Evolutionary conservation across 2,113 vertebrate species (phyloP).

Genomic region (Morone saxatilis): DNA sequence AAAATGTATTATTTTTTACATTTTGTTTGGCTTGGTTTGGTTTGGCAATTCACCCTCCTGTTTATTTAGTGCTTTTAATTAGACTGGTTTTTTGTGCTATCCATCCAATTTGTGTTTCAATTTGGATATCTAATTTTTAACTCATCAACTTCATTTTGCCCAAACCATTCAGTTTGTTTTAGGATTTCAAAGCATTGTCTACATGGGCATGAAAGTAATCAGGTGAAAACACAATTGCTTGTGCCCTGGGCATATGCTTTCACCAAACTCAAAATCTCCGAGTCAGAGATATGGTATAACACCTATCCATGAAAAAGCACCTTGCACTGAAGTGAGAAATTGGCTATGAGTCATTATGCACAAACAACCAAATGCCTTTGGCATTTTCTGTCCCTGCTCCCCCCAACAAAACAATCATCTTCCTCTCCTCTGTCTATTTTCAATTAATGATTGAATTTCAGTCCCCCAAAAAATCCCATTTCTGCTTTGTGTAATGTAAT

Average conservation of each 20-base stretch:
- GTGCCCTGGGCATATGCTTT: conserved; percentile 69
- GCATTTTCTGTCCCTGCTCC: conserved; percentile 79
- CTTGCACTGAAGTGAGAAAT: conserved; percentile 81
- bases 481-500: conserved; percentile 80
- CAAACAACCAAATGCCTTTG: conserved; percentile 78
- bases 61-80: conserved; percentile 22
- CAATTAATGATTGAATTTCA: conserved; percentile 85
- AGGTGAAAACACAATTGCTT: conserved; percentile 74
- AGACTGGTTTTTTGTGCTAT: conserved; percentile 19
- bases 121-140: conserved; percentile 38
- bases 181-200: conserved; percentile 63
- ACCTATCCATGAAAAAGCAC: conserved; percentile 79
- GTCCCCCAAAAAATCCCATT: conserved; percentile 75
- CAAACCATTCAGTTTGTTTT: conserved; percentile 45
- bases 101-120: conserved; percentile 39
- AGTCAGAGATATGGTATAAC: conserved; percentile 75
- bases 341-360: conserved; percentile 83
- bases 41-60: background rate
- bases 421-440: conserved; percentile 82
- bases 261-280: conserved; percentile 76
- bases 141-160: conserved; percentile 45
- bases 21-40: background rate
- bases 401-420: conserved; percentile 83
- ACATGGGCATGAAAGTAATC: conserved; percentile 72
- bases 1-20: too few species aligned